These are phyloP conservation scores for Tupiocoris notatus DNA, from an alignment of 2,888 invertebrate genomes.

Conservation along the genomic window DNA sequence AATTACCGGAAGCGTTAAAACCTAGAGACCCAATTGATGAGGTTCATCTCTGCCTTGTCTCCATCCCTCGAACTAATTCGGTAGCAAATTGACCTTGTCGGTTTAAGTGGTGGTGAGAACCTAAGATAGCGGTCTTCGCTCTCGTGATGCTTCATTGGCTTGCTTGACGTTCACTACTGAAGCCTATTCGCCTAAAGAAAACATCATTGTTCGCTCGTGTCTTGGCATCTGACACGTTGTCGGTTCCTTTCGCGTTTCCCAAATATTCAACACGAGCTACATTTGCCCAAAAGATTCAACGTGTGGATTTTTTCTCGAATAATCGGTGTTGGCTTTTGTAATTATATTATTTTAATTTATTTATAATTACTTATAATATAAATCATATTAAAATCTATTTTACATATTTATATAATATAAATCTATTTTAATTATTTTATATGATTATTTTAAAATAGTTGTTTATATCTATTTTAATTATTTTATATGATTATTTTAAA, in stretches of 20 bases:
- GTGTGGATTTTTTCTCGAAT: no score
- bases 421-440: no score
- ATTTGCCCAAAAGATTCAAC: no score
- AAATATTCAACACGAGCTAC: background rate
- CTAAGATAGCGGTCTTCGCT: background rate
- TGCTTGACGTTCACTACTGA: no score
- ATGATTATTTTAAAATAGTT: no score
- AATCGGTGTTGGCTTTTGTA: no score
- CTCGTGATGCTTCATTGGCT: background rate
- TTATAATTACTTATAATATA: no score
- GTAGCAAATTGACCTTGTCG: background rate
- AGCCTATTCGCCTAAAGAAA: background rate
- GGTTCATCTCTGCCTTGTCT: background rate
- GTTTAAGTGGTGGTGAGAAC: background rate
- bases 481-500: no score
- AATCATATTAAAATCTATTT: no score
- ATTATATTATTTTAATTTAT: no score
- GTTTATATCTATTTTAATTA: no score
- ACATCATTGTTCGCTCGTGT: background rate
- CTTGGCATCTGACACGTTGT: background rate
- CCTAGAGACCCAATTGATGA: background rate
- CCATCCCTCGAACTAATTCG: background rate
- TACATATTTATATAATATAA: no score
- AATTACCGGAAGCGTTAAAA: background rate
- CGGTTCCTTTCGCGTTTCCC: background rate